Evolutionary conservation across 2,113 vertebrate species (phyloP), one percentile per base, ranked within the genome.

Genomic region (Aspiorhynchus laticeps): DNA sequence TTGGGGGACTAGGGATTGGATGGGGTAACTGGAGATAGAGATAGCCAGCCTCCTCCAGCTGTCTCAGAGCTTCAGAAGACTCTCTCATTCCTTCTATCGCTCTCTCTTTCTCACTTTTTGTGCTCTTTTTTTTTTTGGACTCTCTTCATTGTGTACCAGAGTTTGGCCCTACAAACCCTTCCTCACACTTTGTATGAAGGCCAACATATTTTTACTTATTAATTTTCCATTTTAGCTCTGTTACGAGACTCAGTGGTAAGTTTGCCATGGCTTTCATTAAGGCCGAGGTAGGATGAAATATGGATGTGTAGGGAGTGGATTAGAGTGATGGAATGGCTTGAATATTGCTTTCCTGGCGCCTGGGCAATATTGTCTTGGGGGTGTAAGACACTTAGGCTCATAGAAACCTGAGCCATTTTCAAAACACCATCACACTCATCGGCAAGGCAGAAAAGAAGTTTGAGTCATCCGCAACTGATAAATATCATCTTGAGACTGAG

Each of bases 221-320:
- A 87, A 93, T 92, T 94, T 90, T 88, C 85, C 88, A 76, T 89
- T 91, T 88, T 90, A 92, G 91, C 17, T 83, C 69, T 88, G 92
- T 93, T 93, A 88, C 88, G 88, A 93, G 93, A 92, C 91, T 88
- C 87, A 84, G 88, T 86, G 91, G 91, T 92, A 91, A 93, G 92
- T 93, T 93, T 93, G 93, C 94, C 92, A 93, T 90, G 92, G 90
- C 94, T 93, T 95, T 95, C 94, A 95, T 95, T 95, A 95, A 92
- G 92, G 92, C 89, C 59, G 91, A 94, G 92, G 91, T 91, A 90
- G 85, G 93, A 95, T 95, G 93, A 95, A 95, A 95, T 94, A 95
- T 95, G 93, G 92, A 95, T 95, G 93, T 91, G 92, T 85, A 93
- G 93, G 91, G 93, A 93, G 91, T 94, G 93, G 94, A 94, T 94